Conservation (phyloP, 2,113 vertebrate genomes). For the Tor tambroides region DNA sequence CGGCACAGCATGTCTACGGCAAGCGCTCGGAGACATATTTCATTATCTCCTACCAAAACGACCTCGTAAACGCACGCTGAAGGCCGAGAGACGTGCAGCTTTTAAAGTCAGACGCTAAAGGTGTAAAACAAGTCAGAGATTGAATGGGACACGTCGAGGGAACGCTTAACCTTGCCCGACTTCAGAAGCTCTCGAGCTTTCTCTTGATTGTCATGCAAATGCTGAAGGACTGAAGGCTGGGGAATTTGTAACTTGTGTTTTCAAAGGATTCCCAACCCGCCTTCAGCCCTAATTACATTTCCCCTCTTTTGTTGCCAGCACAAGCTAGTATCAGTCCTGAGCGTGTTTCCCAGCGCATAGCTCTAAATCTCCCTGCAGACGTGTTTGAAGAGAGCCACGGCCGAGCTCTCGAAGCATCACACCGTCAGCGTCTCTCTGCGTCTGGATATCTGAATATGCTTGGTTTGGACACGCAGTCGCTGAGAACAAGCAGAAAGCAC, state of each 20-base stretch:
- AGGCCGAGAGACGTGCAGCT: conserved; percentile 36
- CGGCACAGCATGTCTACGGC: conserved; percentile 55
- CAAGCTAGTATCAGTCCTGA: conserved; percentile 12
- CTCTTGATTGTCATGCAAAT: conserved; percentile 19
- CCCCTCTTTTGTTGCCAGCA: background rate
- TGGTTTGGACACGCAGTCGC: background rate
- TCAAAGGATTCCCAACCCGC: background rate
- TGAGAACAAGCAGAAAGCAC: background rate
- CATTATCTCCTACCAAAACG: background rate
- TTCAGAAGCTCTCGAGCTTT: background rate
- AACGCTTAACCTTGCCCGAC: background rate
- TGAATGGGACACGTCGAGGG: background rate
- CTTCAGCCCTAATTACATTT: conserved; percentile 36
- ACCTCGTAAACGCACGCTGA: background rate
- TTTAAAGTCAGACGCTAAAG: conserved; percentile 57
- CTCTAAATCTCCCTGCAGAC: background rate
- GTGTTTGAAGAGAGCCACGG: background rate
- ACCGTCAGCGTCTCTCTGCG: too few relatives aligned
- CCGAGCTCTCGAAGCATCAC: background rate
- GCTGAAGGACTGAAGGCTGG: background rate
- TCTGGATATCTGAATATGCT: background rate
- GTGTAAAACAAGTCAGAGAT: conserved; percentile 31
- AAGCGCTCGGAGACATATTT: conserved; percentile 57
- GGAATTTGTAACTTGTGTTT: background rate
- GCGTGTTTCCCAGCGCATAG: background rate